These are phyloP conservation scores for Autographa pulchrina DNA, from an alignment of 2,888 invertebrate genomes.

Conservation along the genomic window DNA sequence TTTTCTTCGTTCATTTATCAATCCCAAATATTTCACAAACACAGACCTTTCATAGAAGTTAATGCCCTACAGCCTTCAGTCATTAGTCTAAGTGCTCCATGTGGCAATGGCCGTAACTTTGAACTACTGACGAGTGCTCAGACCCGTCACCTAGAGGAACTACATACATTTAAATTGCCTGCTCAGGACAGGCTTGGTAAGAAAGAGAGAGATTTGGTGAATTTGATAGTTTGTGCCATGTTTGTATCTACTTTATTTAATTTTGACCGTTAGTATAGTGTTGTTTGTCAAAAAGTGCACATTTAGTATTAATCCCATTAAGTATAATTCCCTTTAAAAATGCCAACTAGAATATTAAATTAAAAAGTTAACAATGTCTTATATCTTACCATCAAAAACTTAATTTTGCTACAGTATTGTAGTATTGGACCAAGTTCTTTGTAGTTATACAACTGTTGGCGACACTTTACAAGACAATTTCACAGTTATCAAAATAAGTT, in stretches of 20 bases:
- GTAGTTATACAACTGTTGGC: not conserved
- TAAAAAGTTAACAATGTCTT: not conserved
- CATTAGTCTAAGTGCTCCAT: not conserved
- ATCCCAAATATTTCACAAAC: too few relatives aligned
- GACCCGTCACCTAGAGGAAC: not conserved
- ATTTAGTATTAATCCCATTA: too few relatives aligned
- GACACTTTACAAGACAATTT: not conserved
- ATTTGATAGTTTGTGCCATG: too few relatives aligned
- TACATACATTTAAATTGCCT: not conserved
- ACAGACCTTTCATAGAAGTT: too few relatives aligned
- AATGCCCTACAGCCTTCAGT: not conserved
- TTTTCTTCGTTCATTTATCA: too few relatives aligned
- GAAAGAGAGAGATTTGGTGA: too few relatives aligned
- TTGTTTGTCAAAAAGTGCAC: too few relatives aligned
- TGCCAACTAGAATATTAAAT: not conserved
- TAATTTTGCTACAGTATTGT: not conserved
- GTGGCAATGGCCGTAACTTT: not conserved
- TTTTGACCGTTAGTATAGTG: too few relatives aligned
- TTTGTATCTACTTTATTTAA: too few relatives aligned
- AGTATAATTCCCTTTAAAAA: too few relatives aligned
- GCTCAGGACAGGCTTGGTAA: not conserved
- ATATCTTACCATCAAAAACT: not conserved
- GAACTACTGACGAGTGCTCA: not conserved
- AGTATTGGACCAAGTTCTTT: not conserved
- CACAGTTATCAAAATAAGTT: not conserved